These are phyloP conservation scores for Lamellibrachia columna DNA, from an alignment of 2,888 invertebrate species.

Conservation along the genomic window DNA sequence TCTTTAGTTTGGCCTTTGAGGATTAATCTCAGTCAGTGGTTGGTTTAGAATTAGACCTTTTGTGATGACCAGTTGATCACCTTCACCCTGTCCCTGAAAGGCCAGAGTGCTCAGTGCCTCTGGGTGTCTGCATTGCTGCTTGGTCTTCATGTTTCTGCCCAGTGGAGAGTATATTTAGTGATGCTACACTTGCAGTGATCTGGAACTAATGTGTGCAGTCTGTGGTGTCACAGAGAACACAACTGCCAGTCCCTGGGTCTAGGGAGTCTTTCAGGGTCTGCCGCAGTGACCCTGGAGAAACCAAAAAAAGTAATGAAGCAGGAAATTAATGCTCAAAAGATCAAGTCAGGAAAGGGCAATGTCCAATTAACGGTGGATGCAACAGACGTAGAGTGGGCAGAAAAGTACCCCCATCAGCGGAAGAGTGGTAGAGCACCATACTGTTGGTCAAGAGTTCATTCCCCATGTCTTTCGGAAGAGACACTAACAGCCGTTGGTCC, in stretches of 20 bases:
- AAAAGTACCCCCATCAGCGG: too few relatives aligned
- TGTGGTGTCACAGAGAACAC: neutral
- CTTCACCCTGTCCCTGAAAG: neutral
- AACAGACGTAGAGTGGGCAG: too few relatives aligned
- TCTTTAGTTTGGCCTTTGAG: neutral
- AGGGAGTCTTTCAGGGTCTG: constrained; percentile 2
- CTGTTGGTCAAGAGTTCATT: too few relatives aligned
- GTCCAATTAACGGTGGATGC: neutral
- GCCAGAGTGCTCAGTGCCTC: neutral
- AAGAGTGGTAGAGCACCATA: too few relatives aligned
- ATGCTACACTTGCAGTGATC: neutral
- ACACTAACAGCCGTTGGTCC: too few relatives aligned
- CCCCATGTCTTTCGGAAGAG: too few relatives aligned
- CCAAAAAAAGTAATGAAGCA: neutral
- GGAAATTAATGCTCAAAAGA: neutral
- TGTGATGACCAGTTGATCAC: neutral
- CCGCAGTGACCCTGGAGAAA: neutral
- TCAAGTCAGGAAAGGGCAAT: neutral
- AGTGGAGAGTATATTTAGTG: neutral
- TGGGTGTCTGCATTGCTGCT: too few relatives aligned
- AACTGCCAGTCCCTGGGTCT: neutral
- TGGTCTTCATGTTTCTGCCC: too few relatives aligned
- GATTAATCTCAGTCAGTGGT: neutral
- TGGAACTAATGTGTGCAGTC: neutral
- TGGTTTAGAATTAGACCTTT: neutral